Percentiles rank a stretch among this genome's conserved stretches.
Evolutionary conservation across 2,113 vertebrate species (phyloP).

Genomic region (Eulemur macaco): DNA sequence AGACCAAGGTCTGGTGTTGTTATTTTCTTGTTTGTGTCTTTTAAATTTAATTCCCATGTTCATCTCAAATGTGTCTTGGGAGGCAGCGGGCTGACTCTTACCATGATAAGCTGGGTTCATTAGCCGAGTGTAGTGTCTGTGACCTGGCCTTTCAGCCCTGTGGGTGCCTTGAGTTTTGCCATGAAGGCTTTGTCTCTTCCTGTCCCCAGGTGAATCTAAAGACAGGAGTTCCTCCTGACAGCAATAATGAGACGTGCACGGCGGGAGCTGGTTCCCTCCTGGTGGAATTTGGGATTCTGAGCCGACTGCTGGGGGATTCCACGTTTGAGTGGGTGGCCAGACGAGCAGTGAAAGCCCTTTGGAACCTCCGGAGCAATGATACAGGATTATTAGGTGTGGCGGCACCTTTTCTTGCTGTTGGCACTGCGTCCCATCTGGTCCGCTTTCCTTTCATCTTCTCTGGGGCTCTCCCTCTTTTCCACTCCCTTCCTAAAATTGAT

Average conservation of each 20-base stretch:
- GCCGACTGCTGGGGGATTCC: conserved; percentile 96
- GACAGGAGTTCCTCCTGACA: conserved; percentile 93
- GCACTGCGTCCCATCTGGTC: rapidly evolving
- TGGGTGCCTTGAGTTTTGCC: not conserved
- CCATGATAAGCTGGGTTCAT: not conserved
- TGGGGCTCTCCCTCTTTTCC: too few species aligned
- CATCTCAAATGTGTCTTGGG: too few species aligned
- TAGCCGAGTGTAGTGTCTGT: not conserved
- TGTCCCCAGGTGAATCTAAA: conserved; percentile 94
- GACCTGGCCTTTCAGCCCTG: not conserved
- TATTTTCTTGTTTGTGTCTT: not conserved
- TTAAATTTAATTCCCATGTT: not conserved
- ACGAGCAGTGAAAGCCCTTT: conserved; percentile 94
- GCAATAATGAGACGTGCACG: conserved; percentile 96
- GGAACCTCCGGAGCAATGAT: conserved; percentile 95
- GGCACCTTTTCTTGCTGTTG: not conserved
- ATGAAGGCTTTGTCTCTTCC: not conserved
- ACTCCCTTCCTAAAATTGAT: not conserved
- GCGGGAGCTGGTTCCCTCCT: conserved; percentile 96
- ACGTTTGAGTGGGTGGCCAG: conserved; percentile 98
- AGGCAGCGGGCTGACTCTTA: not conserved
- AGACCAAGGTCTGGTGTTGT: not conserved
- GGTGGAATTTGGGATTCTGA: conserved; percentile 98
- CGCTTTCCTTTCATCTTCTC: not conserved
- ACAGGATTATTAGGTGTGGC: conserved; percentile 92